A percentile compares a stretch with the other conserved stretches of the same genome.
Evolutionary conservation across 2,797 vertebrate species (phyloP).

Genomic region (Sebastes glaucus): DNA sequence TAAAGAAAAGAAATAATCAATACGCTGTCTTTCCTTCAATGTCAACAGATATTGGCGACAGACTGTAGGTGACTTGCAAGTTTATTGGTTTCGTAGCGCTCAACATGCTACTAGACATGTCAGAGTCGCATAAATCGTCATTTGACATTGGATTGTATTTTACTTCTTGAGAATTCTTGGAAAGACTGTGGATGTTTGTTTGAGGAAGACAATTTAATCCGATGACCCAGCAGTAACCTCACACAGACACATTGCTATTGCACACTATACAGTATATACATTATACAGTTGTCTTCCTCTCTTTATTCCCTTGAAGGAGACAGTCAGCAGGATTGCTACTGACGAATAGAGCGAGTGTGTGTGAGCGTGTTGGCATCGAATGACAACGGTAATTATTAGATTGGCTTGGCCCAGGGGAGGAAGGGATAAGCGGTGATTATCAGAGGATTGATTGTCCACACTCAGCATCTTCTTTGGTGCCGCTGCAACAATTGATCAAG

Average conservation of each 20-base stretch:
- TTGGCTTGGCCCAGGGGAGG: slow-evolving; percentile 28
- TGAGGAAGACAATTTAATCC: neutral
- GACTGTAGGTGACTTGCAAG: neutral
- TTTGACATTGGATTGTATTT: neutral
- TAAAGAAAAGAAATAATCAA: slow-evolving; percentile 4
- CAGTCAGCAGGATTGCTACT: neutral
- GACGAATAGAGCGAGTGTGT: neutral
- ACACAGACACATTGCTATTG: neutral
- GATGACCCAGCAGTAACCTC: slow-evolving; percentile 6
- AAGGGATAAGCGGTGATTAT: slow-evolving; percentile 55
- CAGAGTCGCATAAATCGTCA: neutral
- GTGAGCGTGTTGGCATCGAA: slow-evolving; percentile 1
- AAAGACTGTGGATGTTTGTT: neutral
- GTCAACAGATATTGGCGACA: neutral
- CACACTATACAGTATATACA: neutral
- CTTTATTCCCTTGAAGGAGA: neutral
- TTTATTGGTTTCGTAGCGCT: neutral
- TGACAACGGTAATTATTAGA: slow-evolving; percentile 49
- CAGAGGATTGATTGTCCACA: slow-evolving; percentile 44
- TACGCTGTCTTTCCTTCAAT: neutral
- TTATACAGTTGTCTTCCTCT: neutral
- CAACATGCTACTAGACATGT: neutral
- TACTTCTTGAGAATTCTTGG: neutral
- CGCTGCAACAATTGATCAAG: slow-evolving; percentile 24
- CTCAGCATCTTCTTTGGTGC: slow-evolving; percentile 1